A percentile compares a stretch with the other conserved stretches of the same genome.
phyloP scores from a whole-genome alignment of 1,140 invertebrate genomes.

The Aphelenchoides avenae region DNA sequence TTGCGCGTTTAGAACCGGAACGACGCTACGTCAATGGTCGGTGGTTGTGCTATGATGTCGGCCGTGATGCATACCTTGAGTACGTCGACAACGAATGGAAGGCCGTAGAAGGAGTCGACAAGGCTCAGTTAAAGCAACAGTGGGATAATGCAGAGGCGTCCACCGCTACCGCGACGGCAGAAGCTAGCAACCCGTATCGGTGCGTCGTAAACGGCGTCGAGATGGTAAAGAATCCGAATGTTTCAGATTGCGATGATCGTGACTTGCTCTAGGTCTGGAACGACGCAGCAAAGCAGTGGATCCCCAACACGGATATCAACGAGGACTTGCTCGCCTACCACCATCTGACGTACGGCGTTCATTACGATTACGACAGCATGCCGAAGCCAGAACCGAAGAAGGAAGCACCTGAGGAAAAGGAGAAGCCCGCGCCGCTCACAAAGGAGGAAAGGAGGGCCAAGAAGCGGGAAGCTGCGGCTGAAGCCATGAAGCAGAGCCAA shows the following conservation, averaged over 20 bases:
- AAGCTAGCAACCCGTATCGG: no score
- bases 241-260: constrained; percentile 12
- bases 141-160: constrained; percentile 33
- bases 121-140: constrained; percentile 14
- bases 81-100: constrained; percentile 40
- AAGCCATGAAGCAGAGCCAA: constrained; percentile 23
- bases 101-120: constrained; percentile 19
- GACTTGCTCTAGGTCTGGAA: constrained; percentile 48
- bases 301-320: constrained; percentile 69
- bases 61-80: constrained; percentile 33
- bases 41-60: constrained; percentile 20
- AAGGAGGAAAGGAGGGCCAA: constrained; percentile 56
- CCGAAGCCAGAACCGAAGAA: constrained; percentile 55
- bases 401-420: no score
- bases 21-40: constrained; percentile 34
- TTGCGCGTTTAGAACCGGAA: constrained; percentile 35
- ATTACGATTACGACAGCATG: constrained; percentile 39
- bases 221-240: no score
- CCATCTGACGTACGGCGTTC: constrained; percentile 87
- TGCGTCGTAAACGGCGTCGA: no score
- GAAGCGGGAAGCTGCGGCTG: constrained; percentile 26
- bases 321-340: constrained; percentile 92
- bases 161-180: background rate
- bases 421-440: constrained; percentile 50
- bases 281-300: constrained; percentile 41